phyloP scores from a whole-genome alignment of 2,113 vertebrate species.

The Potamarius usumacintae region DNA sequence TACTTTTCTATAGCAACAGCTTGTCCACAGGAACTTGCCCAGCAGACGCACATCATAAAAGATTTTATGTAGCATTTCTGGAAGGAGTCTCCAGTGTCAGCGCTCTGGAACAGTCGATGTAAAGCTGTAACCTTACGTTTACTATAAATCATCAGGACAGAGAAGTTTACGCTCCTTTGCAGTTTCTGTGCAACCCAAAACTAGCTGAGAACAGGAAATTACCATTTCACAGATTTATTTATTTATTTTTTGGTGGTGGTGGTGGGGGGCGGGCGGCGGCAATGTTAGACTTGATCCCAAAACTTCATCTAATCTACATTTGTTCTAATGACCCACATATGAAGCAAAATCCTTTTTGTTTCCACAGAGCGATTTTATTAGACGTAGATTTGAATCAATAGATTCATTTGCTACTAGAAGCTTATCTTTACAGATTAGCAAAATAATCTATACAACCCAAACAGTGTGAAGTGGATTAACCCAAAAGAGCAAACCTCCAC shows the following conservation, averaged over 20 bases:
- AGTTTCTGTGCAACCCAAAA: not conserved
- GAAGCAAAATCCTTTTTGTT: slow-evolving; percentile 55
- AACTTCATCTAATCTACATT: slow-evolving; percentile 79
- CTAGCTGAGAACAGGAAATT: not conserved
- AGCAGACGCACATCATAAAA: not conserved
- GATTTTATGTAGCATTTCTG: not conserved
- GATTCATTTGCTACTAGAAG: slow-evolving; percentile 61
- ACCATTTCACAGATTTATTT: too few relatives aligned
- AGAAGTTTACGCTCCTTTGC: not conserved
- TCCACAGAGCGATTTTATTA: not conserved
- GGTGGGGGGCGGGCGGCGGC: too few relatives aligned
- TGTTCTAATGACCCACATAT: slow-evolving; percentile 79
- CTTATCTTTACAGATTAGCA: slow-evolving; percentile 59
- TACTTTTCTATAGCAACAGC: not conserved
- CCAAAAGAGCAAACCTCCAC: slow-evolving; percentile 32
- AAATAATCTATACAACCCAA: slow-evolving; percentile 37
- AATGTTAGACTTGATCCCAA: slow-evolving; percentile 36
- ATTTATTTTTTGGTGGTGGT: too few relatives aligned
- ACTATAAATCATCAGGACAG: not conserved
- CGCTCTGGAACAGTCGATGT: not conserved
- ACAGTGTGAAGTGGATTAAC: slow-evolving; percentile 34
- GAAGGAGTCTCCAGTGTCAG: not conserved
- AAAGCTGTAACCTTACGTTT: not conserved
- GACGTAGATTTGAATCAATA: slow-evolving; percentile 53
- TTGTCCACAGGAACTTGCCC: not conserved